A percentile compares a stretch with the other conserved stretches of the same genome.
Evolutionary conservation across 2,888 invertebrate species (phyloP).

Genomic region (Kuschelorhynchus macadamiae): DNA sequence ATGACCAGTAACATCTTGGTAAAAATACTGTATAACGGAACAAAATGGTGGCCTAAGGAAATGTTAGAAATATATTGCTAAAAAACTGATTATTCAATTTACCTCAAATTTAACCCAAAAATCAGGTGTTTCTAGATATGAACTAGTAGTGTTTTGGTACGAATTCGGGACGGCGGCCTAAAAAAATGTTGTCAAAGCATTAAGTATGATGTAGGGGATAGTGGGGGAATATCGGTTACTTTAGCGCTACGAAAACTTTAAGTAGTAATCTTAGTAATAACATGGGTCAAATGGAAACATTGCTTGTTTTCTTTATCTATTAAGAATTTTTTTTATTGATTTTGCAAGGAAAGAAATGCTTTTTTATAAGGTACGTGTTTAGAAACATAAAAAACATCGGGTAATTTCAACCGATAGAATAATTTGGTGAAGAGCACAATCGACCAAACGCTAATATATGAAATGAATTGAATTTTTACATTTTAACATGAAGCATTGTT

Average conservation of each 20-base stretch:
- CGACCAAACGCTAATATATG: background rate
- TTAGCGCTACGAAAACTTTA: background rate
- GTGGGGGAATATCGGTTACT: constrained; percentile 8
- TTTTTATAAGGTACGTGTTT: background rate
- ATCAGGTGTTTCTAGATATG: too few species aligned
- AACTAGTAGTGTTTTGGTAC: too few species aligned
- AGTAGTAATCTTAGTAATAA: background rate
- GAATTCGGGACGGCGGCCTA: too few species aligned
- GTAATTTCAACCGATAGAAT: constrained; percentile 10
- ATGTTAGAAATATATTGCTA: too few species aligned
- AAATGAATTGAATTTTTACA: background rate
- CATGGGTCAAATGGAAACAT: background rate
- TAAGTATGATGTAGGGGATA: constrained; percentile 2
- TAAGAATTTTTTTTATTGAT: background rate
- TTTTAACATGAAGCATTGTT: background rate
- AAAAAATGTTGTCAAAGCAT: too few species aligned
- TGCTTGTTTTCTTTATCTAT: background rate
- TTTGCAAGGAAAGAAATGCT: background rate
- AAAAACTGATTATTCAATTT: too few species aligned
- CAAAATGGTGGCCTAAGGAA: too few species aligned
- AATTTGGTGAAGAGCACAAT: background rate
- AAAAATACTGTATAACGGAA: too few species aligned
- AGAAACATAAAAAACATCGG: background rate
- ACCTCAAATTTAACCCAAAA: too few species aligned
- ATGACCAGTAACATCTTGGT: too few species aligned